These are phyloP conservation scores for Sciaenops ocellatus DNA, from an alignment of 2,797 vertebrate genomes.

Conservation along the genomic window DNA sequence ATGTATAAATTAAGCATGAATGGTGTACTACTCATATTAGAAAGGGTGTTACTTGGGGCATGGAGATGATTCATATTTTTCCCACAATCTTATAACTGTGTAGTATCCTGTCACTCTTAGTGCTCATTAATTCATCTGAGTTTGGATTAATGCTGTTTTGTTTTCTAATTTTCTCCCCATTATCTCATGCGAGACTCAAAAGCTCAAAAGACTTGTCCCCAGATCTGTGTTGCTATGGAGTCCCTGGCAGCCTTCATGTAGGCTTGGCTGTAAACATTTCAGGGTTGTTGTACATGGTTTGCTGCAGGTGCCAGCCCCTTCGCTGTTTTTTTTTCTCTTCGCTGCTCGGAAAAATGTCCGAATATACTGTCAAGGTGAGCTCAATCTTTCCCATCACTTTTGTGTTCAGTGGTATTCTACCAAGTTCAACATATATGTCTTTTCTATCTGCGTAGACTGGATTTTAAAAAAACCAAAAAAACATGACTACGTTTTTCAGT, in stretches of 20 bases:
- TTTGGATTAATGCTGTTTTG: constrained; percentile 5
- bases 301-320: constrained; percentile 74
- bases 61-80: constrained; percentile 13
- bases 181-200: constrained; percentile 64
- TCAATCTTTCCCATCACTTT: constrained; percentile 24
- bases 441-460: not conserved
- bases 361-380: constrained; percentile 42
- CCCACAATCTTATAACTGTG: constrained; percentile 15
- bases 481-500: constrained; percentile 22
- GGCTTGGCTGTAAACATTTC: constrained; percentile 87
- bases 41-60: not conserved
- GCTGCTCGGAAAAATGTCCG: constrained; percentile 57
- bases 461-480: constrained; percentile 15
- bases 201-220: constrained; percentile 68
- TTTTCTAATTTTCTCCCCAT: constrained; percentile 47
- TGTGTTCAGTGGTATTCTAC: not conserved
- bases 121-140: constrained; percentile 21
- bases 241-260: constrained; percentile 81
- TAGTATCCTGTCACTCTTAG: constrained; percentile 17
- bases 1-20: not conserved
- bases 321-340: constrained; percentile 42
- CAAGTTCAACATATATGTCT: constrained; percentile 8
- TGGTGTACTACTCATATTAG: not conserved
- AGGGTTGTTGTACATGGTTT: constrained; percentile 86
- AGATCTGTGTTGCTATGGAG: constrained; percentile 85